Conservation (phyloP, 2,888 invertebrate genomes). For the Mechanitis messenoides region DNA sequence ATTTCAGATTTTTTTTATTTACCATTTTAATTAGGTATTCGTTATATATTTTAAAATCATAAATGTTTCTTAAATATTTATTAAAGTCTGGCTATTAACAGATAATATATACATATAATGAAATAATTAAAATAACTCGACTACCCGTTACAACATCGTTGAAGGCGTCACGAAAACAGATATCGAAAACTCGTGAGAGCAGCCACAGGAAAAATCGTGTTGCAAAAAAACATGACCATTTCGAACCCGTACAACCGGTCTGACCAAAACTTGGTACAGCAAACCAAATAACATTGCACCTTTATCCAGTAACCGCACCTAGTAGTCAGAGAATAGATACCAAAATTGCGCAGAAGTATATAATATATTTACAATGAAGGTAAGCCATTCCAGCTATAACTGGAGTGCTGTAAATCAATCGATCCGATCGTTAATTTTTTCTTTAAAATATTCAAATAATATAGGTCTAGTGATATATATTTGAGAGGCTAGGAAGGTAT, state of each 20-base stretch:
- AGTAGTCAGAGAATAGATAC: background rate
- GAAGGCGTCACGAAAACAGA: constrained; percentile 11
- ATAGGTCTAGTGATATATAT: constrained; percentile 15
- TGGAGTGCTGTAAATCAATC: constrained; percentile 31
- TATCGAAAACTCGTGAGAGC: constrained; percentile 38
- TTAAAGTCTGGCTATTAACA: too few species aligned
- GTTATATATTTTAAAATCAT: too few species aligned
- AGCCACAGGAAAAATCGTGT: constrained; percentile 37
- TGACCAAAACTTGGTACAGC: constrained; percentile 35
- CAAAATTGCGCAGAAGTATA: constrained; percentile 3
- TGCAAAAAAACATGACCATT: constrained; percentile 37
- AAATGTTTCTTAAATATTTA: too few species aligned
- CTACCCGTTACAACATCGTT: constrained; percentile 3
- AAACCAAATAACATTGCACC: constrained; percentile 3
- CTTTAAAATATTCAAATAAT: constrained; percentile 15
- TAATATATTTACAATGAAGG: constrained; percentile 1
- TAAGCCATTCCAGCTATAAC: constrained; percentile 26
- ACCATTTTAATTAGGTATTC: too few species aligned
- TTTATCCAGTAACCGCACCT: constrained; percentile 11
- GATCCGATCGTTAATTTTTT: constrained; percentile 22
- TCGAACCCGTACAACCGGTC: constrained; percentile 38
- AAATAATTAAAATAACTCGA: constrained; percentile 2
- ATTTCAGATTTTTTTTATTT: too few species aligned
- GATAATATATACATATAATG: background rate
- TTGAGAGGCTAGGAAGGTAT: constrained; percentile 7